Base-by-base conservation (phyloP, 2,797 vertebrate species). In the Scomberomorus guttatus region DNA sequence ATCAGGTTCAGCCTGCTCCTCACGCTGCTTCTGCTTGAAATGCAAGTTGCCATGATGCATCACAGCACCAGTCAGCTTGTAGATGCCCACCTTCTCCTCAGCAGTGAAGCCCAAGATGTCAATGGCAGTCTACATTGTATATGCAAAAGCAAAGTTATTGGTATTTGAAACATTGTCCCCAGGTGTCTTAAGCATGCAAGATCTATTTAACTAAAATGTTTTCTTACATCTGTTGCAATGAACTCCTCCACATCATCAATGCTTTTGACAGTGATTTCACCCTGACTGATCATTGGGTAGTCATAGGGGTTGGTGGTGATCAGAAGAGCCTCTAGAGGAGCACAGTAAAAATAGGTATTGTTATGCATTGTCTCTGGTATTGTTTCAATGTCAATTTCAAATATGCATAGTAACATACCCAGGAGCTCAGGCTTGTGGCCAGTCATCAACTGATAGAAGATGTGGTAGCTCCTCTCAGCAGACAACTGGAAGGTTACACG, bases 291-390 rank as follows among this genome's bases (percentile, higher is more conserved):
- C 84, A 95, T 97, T 12, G 87, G 95, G 44, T 72, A 98, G 88
- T 98, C 97, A 34, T 96, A 98, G 0, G 97, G 97, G 79, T 98
- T 98, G 87, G 96, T 97, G 67, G 96, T 95, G 59, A 97, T 96
- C 32, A 98, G 93, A 22, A 97, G 95, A 93, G 96, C 95, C 89
- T 98, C 97, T 97, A 73, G 57, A 87, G 68, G 29, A 46, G 15
- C 15, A 48, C 4, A 63, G 6, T 15, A 32, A 61, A 58, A 63
- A 46, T 4, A 37, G 4, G 34, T 54, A 7, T 2, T 5, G 2
- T 2, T 34, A 1, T 32, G 0, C 27, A 20, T 27, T 61, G 15
- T 29, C 24, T 25, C n/a, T 27, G 2, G 1, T 25, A 29, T 44
- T 42, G 44, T 46, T 46, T 6, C 14, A 15, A 20, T 24, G 18